A percentile compares a stretch with the other conserved stretches of the same genome.
These are phyloP conservation scores for Gephyroberyx darwinii DNA, from an alignment of 2,797 vertebrate genomes.

Conservation along the genomic window DNA sequence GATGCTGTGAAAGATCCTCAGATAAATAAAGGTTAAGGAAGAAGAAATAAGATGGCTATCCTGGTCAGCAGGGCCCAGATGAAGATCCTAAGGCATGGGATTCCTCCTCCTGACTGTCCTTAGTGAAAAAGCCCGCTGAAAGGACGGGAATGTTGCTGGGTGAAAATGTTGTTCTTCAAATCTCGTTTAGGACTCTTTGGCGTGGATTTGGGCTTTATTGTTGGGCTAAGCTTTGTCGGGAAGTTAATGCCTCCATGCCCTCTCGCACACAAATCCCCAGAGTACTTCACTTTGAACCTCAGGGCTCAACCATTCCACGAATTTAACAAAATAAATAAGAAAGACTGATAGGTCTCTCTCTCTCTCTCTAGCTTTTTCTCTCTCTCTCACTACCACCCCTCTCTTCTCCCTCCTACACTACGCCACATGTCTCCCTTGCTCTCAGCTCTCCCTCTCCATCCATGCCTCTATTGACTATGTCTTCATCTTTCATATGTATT, in stretches of 20 bases:
- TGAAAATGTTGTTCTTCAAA: slow-evolving; percentile 63
- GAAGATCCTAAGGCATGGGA: slow-evolving; percentile 38
- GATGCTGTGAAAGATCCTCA: slow-evolving; percentile 25
- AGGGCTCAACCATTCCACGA: slow-evolving; percentile 49
- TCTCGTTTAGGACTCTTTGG: slow-evolving; percentile 63
- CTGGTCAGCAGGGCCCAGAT: slow-evolving; percentile 30
- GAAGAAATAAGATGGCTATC: slow-evolving; percentile 25
- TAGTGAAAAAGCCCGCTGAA: slow-evolving; percentile 22
- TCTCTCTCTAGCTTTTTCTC: slow-evolving; percentile 3
- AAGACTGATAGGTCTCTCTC: slow-evolving; percentile 31
- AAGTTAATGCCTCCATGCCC: slow-evolving; percentile 68
- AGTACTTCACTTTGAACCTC: slow-evolving; percentile 60
- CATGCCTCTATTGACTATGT: slow-evolving; percentile 11
- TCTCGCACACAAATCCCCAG: slow-evolving; percentile 67
- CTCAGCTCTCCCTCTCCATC: slow-evolving; percentile 19
- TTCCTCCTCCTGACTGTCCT: slow-evolving; percentile 36
- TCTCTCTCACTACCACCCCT: neutral
- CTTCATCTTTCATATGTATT: slow-evolving; percentile 32
- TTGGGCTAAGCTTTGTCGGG: slow-evolving; percentile 69
- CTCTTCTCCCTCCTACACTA: slow-evolving; percentile 25
- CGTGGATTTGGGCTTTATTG: slow-evolving; percentile 71
- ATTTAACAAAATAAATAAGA: slow-evolving; percentile 60
- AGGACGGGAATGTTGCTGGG: slow-evolving; percentile 35
- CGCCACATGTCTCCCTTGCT: slow-evolving; percentile 31
- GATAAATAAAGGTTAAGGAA: slow-evolving; percentile 22